Base-by-base conservation (phyloP, 2,113 vertebrate genomes). In the Synchiropus splendidus region DNA sequence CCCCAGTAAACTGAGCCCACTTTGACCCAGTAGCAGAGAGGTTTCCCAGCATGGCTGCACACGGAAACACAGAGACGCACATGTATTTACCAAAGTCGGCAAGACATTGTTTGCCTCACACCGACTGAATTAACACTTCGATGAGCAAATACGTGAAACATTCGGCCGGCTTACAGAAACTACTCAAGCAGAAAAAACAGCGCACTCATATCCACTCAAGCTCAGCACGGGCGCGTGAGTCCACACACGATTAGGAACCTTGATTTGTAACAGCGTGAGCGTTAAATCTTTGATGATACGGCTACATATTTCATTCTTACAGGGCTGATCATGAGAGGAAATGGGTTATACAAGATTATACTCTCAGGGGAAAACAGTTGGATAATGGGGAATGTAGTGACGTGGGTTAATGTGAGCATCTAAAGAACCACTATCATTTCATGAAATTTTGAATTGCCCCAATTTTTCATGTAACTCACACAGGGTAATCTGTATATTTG, bases 1-100 rank as follows among this genome's bases (percentile, higher is more conserved):
- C 82, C 80, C 79, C 70, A 82, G 70, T 85, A 81, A 85, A 77
- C 67, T 75, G 66, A 79, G 62, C 67, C 75, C 67, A 77, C 63
- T 78, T 81, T 75, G 8, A 48, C 41, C 57, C 39, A 43, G 51
- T 49, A 42, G 56, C 1, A 67, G 80, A 61, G 44, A 75, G 53
- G 51, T 61, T 59, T 63, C 53, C 44, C 53, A 56, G 45, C 48
- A 50, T 31, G 36, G 9, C 39, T 38, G 15, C 42, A 38, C 36
- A 53, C 58, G 45, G 36, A 73, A 65, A 77, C 59, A 42, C 21
- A 44, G 9, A 51, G 31, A 58, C 16, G 6, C 39, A 31, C 39
- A 43, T 6, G 1, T 14, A 42, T 53, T 32, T 43, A 55, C 39
- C 2, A 8, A n/a, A 60, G 45, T 36, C 34, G 37, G 49, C 43